A percentile compares a stretch with the other conserved stretches of the same genome.
phyloP scores from a whole-genome alignment of 2,113 vertebrate genomes.

The Geococcyx californianus region DNA sequence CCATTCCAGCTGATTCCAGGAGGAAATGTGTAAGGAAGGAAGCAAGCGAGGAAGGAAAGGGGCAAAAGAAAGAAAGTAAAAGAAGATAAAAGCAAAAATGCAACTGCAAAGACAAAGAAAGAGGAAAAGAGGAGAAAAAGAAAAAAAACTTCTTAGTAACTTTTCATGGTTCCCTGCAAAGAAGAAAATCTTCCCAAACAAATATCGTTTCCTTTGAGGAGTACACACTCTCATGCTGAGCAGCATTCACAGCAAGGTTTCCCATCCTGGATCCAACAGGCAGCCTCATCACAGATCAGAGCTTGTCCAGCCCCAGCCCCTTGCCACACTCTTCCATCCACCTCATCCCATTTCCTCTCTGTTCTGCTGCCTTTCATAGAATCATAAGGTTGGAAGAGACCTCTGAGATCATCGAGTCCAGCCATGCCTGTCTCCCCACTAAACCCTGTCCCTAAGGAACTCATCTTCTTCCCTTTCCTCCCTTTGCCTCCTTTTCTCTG shows the following conservation, averaged over 20 bases:
- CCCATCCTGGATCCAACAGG: background rate
- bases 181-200: background rate
- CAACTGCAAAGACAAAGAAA: background rate
- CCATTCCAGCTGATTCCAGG: background rate
- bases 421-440: too few relatives aligned
- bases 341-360: background rate
- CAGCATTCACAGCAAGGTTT: background rate
- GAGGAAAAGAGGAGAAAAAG: too few relatives aligned
- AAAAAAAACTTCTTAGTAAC: fast-evolving
- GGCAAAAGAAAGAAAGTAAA: background rate
- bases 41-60: background rate
- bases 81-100: background rate
- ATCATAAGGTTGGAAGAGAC: too few relatives aligned
- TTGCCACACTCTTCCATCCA: background rate
- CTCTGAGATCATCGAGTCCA: too few relatives aligned
- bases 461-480: too few relatives aligned
- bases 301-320: background rate
- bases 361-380: background rate
- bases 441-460: too few relatives aligned
- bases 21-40: background rate
- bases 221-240: background rate
- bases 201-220: background rate
- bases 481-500: background rate
- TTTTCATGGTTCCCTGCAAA: background rate
- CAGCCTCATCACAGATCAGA: background rate